Percentiles rank a stretch among this genome's conserved stretches.
Conservation (phyloP, 1,140 invertebrate species). For the Spodoptera litura region DNA sequence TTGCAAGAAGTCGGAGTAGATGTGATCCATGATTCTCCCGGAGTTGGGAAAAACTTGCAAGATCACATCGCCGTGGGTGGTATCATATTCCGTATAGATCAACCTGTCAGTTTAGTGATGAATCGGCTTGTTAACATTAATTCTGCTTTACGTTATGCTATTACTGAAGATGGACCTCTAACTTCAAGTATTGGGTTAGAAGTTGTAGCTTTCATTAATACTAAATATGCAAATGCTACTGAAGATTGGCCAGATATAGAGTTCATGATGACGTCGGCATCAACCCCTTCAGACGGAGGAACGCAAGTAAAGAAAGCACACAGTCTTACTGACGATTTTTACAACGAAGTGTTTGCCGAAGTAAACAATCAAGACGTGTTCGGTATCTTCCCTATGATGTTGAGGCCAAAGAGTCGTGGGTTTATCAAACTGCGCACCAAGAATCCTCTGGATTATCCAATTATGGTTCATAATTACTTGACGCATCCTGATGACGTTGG, state of each 20-base stretch:
- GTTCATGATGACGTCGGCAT: slow-evolving; percentile 94
- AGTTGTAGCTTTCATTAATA: slow-evolving; percentile 94
- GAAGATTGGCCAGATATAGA: slow-evolving; percentile 97
- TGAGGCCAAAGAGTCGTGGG: slow-evolving; percentile 94
- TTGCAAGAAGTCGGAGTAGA: slow-evolving; percentile 89
- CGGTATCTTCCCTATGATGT: slow-evolving; percentile 94
- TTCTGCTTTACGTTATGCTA: slow-evolving; percentile 91
- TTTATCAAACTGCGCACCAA: slow-evolving; percentile 91
- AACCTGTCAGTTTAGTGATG: slow-evolving; percentile 91
- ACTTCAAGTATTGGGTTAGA: slow-evolving; percentile 94
- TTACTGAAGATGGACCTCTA: slow-evolving; percentile 92
- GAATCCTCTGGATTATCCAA: slow-evolving; percentile 94
- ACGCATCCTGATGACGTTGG: slow-evolving; percentile 93
- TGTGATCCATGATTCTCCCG: slow-evolving; percentile 90
- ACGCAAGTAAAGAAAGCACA: slow-evolving; percentile 92
- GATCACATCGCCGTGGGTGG: slow-evolving; percentile 94
- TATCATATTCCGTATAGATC: slow-evolving; percentile 92
- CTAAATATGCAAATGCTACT: slow-evolving; percentile 93
- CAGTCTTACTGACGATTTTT: slow-evolving; percentile 92
- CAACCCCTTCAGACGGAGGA: slow-evolving; percentile 92
- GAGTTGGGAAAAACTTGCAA: slow-evolving; percentile 93
- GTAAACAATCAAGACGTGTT: slow-evolving; percentile 91
- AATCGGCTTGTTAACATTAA: slow-evolving; percentile 92
- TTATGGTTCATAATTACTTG: slow-evolving; percentile 96
- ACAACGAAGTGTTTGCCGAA: slow-evolving; percentile 90